Evolutionary conservation across 1,140 invertebrate genomes (phyloP).

Genomic region (Zophobas morio): DNA sequence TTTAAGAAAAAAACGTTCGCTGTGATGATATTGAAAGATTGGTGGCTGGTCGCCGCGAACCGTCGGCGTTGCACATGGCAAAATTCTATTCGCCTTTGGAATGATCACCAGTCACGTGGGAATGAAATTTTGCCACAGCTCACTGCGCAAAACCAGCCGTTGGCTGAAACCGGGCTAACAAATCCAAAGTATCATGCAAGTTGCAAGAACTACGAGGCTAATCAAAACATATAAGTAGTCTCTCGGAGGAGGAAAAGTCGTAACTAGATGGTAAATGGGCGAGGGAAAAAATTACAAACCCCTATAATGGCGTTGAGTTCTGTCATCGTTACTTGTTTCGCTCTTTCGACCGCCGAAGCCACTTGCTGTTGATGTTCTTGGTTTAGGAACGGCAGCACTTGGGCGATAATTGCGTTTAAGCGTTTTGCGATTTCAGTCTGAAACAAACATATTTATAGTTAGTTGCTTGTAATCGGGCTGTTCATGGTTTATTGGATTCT

Average conservation of each 20-base stretch:
- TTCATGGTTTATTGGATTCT: no score
- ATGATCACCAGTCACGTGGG: no score
- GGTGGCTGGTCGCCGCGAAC: neutral
- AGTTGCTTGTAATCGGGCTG: no score
- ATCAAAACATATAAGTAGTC: conserved; percentile 41
- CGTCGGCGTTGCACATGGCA: no score
- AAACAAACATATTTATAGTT: conserved; percentile 64
- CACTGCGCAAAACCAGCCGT: neutral
- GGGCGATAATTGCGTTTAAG: conserved; percentile 90
- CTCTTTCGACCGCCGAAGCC: conserved; percentile 91
- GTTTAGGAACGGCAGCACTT: conserved; percentile 91
- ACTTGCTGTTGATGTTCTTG: conserved; percentile 97
- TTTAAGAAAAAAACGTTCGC: neutral
- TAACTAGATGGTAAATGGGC: conserved; percentile 5
- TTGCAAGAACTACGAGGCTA: conserved; percentile 28
- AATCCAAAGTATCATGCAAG: conserved; percentile 15
- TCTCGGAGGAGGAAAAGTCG: conserved; percentile 4
- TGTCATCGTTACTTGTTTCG: conserved; percentile 96
- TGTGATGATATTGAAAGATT: conserved; percentile 37
- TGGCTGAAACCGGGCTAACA: neutral
- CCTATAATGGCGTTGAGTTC: conserved; percentile 92
- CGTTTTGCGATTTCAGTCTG: conserved; percentile 96
- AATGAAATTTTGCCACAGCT: no score
- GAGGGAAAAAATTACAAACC: conserved; percentile 71
- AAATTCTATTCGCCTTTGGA: no score